Conservation (phyloP, 2,888 invertebrate genomes). For the Epistrophe grossulariae region DNA sequence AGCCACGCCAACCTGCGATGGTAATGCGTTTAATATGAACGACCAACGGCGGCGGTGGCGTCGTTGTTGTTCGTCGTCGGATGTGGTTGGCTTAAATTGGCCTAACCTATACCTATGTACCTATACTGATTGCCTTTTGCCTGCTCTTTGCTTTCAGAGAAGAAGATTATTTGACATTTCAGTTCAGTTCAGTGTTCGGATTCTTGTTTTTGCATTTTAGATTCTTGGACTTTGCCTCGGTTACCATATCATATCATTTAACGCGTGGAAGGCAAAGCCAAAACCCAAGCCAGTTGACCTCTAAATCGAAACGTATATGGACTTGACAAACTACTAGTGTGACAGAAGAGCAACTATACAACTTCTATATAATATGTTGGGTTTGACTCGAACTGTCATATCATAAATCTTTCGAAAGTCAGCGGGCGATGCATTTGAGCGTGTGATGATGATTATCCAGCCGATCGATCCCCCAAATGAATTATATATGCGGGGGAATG, state of each 20-base stretch:
- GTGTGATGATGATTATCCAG: slow-evolving; percentile 49
- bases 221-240: slow-evolving; percentile 21
- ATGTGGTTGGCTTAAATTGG: slow-evolving; percentile 60
- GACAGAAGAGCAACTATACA: slow-evolving; percentile 36
- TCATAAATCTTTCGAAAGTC: slow-evolving; percentile 47
- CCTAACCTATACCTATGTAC: slow-evolving; percentile 13
- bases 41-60: background rate
- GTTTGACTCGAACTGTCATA: slow-evolving; percentile 16
- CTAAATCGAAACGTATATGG: slow-evolving; percentile 37
- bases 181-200: slow-evolving; percentile 19
- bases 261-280: slow-evolving; percentile 24
- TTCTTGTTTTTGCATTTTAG: slow-evolving; percentile 58
- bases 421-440: slow-evolving; percentile 59
- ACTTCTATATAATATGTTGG: slow-evolving; percentile 16
- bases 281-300: slow-evolving; percentile 64
- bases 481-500: slow-evolving; percentile 21
- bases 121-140: background rate
- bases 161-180: slow-evolving; percentile 70
- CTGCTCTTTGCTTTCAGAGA: background rate
- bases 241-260: slow-evolving; percentile 1
- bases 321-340: slow-evolving; percentile 60
- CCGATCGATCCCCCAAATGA: slow-evolving; percentile 39
- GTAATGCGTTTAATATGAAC: slow-evolving; percentile 53
- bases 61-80: background rate
- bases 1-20: slow-evolving; percentile 66